phyloP scores from a whole-genome alignment of 2,888 invertebrate genomes.

The Odontocerum albicorne region DNA sequence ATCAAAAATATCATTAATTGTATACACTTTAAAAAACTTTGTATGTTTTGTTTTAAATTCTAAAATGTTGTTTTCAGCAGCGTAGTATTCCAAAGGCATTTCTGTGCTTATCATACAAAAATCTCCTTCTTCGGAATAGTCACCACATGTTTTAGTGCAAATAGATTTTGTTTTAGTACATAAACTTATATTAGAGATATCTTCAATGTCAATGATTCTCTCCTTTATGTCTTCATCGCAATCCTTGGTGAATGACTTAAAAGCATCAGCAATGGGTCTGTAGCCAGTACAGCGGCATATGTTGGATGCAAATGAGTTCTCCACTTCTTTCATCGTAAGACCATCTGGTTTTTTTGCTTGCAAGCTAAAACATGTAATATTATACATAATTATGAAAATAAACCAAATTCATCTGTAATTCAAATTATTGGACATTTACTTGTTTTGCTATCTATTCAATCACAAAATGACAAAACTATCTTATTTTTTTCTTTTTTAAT shows the following conservation, averaged over 20 bases:
- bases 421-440: no score
- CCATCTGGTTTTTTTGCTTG: conserved; percentile 48
- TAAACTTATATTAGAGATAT: conserved; percentile 41
- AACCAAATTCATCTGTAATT: no score
- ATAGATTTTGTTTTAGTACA: conserved; percentile 40
- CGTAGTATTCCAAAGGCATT: conserved; percentile 37
- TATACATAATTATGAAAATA: no score
- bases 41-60: conserved; percentile 50
- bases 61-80: conserved; percentile 52
- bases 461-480: no score
- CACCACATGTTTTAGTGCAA: conserved; percentile 46
- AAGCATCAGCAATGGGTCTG: conserved; percentile 75
- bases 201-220: conserved; percentile 56
- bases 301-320: conserved; percentile 76
- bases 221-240: conserved; percentile 54
- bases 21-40: conserved; percentile 46
- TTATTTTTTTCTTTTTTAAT: no score
- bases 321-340: conserved; percentile 65
- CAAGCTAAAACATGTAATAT: no score
- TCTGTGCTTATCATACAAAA: conserved; percentile 44
- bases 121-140: conserved; percentile 40
- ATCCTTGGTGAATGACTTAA: conserved; percentile 71
- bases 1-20: conserved; percentile 1
- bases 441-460: no score
- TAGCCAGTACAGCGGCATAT: conserved; percentile 83